Base-by-base conservation (phyloP, 2,113 vertebrate genomes). In the Corythaixoides concolor region DNA sequence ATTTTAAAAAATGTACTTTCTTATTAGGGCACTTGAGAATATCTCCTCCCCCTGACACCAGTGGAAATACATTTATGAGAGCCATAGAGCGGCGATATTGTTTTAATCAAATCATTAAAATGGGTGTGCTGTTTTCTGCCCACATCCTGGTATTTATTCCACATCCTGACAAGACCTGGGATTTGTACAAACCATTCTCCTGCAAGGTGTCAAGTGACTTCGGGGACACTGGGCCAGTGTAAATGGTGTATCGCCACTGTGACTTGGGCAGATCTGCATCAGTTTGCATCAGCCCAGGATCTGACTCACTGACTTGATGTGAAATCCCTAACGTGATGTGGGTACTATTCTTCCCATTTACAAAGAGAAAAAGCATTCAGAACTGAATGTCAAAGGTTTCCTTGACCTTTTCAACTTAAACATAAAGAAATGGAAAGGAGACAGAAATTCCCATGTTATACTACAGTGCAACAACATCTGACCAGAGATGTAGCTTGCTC, bases 51-150 rank as follows among this genome's bases (percentile, higher is more conserved):
- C 16, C 14, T 5, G 2, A 41, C 45, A 85, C 33, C 68, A 82
- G 19, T 87, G 66, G 85, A 96, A 97, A 92, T 93, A 84, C 22
- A 78, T 92, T 95, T 93, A 53, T 69, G 70, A 92, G 66, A 92
- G 77, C 37, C 88, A 69, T 22, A 64, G 30, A 95, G 70, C 32
- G 68, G n/a, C 49, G 87, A 88, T 84, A 88, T 66, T 89, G 62
- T 91, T 95, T 82, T 79, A 93, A 95, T 92, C 81, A 88, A 85
- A 85, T 69, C 45, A 91, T 94, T 94, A 89, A 91, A 79, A 91
- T 12, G 53, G 39, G 66, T 50, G 59, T 91, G 84, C 63, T 91
- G 55, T 20, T 88, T 89, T 92, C 76, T 97, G 69, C 67, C 86
- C 93, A 88, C 85, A 94, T 94, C 80, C 94, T 56, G 72, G 35